These are phyloP conservation scores for Plectrocnemia conspersa DNA, from an alignment of 1,140 invertebrate genomes.

Conservation along the genomic window DNA sequence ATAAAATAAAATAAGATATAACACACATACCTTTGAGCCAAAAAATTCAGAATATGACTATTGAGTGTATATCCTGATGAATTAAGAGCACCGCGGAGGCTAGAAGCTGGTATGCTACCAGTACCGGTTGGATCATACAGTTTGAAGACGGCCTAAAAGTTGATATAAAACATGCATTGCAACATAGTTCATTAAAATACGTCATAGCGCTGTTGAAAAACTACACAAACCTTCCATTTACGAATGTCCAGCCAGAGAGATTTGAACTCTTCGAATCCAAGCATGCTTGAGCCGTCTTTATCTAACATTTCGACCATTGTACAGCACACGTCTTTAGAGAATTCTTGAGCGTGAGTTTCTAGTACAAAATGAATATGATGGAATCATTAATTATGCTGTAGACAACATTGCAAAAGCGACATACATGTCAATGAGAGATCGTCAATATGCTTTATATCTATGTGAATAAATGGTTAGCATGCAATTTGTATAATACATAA, in stretches of 20 bases:
- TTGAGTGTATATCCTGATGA: conserved; percentile 87
- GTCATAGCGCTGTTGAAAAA: not conserved
- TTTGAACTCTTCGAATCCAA: conserved; percentile 92
- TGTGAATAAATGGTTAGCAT: too few relatives aligned
- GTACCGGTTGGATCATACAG: conserved; percentile 79
- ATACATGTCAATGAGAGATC: too few relatives aligned
- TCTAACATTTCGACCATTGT: conserved; percentile 98
- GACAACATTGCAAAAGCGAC: too few relatives aligned
- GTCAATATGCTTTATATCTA: too few relatives aligned
- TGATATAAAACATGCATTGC: conserved; percentile 33
- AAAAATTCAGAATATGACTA: conserved; percentile 79
- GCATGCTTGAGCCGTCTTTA: conserved; percentile 84
- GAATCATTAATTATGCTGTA: too few relatives aligned
- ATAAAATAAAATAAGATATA: not conserved
- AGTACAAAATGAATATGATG: too few relatives aligned
- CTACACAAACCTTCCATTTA: conserved; percentile 76
- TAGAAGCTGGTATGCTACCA: conserved; percentile 76
- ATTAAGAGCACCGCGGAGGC: conserved; percentile 78
- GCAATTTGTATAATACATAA: too few relatives aligned
- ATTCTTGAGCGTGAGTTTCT: conserved; percentile 79
- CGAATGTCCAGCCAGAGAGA: conserved; percentile 79
- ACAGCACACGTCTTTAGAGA: conserved; percentile 86
- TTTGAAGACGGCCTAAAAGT: conserved; percentile 78
- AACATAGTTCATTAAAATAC: conserved; percentile 8
- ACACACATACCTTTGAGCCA: conserved; percentile 68